Conservation (phyloP, 2,888 invertebrate species). For the Hemithea aestivaria region DNA sequence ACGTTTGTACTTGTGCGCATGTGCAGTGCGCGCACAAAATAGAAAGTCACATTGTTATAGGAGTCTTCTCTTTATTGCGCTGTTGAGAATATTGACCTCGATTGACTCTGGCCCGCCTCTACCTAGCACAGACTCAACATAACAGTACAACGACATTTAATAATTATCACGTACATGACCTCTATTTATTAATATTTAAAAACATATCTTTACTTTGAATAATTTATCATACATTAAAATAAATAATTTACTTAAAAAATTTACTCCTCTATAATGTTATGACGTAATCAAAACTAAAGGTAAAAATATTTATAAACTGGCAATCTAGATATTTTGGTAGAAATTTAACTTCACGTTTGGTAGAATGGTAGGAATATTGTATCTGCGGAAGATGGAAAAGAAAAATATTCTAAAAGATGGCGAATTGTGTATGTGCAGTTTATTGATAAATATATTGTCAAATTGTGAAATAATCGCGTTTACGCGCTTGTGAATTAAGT, state of each 20-base stretch:
- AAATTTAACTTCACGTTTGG: slow-evolving; percentile 2
- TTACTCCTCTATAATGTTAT: too few species aligned
- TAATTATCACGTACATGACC: too few species aligned
- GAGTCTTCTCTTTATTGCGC: slow-evolving; percentile 3
- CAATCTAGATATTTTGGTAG: slow-evolving; percentile 15
- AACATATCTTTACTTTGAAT: too few species aligned
- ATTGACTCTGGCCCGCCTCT: slow-evolving; percentile 10
- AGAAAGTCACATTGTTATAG: slow-evolving; percentile 10
- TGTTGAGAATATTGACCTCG: slow-evolving; percentile 5
- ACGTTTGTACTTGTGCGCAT: slow-evolving; percentile 17
- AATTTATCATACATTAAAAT: too few species aligned
- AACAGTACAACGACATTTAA: too few species aligned
- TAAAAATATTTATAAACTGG: slow-evolving; percentile 4
- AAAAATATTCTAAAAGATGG: slow-evolving; percentile 17
- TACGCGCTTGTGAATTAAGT: not conserved
- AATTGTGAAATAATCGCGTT: not conserved
- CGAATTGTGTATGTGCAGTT: slow-evolving; percentile 5
- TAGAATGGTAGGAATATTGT: slow-evolving; percentile 14
- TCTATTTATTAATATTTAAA: too few species aligned
- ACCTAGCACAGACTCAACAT: slow-evolving; percentile 1
- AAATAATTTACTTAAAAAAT: too few species aligned
- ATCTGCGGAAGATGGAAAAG: not conserved
- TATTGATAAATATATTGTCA: too few species aligned
- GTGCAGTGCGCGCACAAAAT: slow-evolving; percentile 6
- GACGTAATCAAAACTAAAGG: slow-evolving; percentile 1